Evolutionary conservation across 2,888 invertebrate genomes (phyloP).

Genomic region (Antheraea yamamai): DNA sequence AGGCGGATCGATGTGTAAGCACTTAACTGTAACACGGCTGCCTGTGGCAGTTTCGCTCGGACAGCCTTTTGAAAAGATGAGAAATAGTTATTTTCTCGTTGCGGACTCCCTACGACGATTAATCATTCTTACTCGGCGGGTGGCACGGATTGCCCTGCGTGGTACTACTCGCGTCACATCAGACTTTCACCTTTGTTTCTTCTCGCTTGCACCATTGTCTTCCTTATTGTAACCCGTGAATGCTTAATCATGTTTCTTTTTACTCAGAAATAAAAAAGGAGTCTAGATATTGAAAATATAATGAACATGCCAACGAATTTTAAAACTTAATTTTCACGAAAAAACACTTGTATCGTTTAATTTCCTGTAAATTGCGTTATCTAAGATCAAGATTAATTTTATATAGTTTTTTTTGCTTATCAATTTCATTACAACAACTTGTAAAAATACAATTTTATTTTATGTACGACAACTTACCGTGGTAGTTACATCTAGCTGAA

Average conservation of each 20-base stretch:
- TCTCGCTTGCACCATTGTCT: constrained; percentile 19
- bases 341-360: too few relatives aligned
- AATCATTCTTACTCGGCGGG: constrained; percentile 69
- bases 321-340: too few relatives aligned
- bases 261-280: too few relatives aligned
- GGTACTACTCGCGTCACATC: constrained; percentile 54
- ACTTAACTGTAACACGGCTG: constrained; percentile 62
- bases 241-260: background rate
- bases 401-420: background rate
- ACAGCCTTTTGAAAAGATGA: constrained; percentile 73
- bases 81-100: constrained; percentile 73
- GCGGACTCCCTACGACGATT: constrained; percentile 66
- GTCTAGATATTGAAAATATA: too few relatives aligned
- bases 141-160: constrained; percentile 67
- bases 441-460: background rate
- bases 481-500: too few relatives aligned
- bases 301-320: too few relatives aligned
- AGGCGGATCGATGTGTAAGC: constrained; percentile 58
- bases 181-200: constrained; percentile 44
- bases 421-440: background rate
- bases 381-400: background rate
- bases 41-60: constrained; percentile 64
- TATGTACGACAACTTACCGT: too few relatives aligned
- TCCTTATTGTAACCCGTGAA: constrained; percentile 5
- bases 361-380: too few relatives aligned